Evolutionary conservation across 2,797 vertebrate species (phyloP), one percentile per base, ranked within the genome.

Genomic region (Decapterus maruadsi): DNA sequence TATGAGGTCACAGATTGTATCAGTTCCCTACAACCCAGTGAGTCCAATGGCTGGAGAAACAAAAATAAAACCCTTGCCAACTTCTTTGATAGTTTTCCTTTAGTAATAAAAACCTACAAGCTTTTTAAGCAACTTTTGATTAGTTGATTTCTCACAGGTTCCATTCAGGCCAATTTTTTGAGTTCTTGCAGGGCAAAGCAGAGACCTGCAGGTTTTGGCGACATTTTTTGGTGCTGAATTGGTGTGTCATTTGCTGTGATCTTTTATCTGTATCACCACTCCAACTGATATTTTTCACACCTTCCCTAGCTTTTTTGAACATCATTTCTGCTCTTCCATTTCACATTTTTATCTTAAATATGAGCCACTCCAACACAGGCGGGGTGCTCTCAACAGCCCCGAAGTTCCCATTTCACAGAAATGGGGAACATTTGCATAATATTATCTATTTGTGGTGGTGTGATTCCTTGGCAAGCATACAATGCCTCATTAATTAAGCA

Each of bases 401-500:
- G 38, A 80, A 75, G 80, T 72, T 71, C 64, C 73, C 58, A 22
- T 87, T 89, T 85, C 50, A 70, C 71, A 77, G 72, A 79, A 79
- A 73, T 31, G 9, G 38, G 45, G 29, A 71, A 64, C 54, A 83
- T 87, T 89, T 89, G 73, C 75, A 82, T 75, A 84, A 78, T 73
- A 56, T 68, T 78, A 79, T 68, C 8, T 72, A 57, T 74, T 77
- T 83, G 68, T 51, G 48, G 50, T 46, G 71, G 29, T 84, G 74
- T 78, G 78, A 84, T 84, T 91, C 83, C 78, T 87, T 85, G 83
- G 86, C 86, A 79, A 72, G 56, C 45, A 29, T 26, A 75, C 60
- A 66, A 59, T 61, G 72, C 40, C 65, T 92, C 78, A 86, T 91
- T 88, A 90, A 93, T 92, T 87, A 90, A 86, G 51, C 82, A 90